Percentiles rank a stretch among this genome's conserved stretches.
These are phyloP conservation scores for Musca vetustissima DNA, from an alignment of 1,140 invertebrate species.

Conservation along the genomic window DNA sequence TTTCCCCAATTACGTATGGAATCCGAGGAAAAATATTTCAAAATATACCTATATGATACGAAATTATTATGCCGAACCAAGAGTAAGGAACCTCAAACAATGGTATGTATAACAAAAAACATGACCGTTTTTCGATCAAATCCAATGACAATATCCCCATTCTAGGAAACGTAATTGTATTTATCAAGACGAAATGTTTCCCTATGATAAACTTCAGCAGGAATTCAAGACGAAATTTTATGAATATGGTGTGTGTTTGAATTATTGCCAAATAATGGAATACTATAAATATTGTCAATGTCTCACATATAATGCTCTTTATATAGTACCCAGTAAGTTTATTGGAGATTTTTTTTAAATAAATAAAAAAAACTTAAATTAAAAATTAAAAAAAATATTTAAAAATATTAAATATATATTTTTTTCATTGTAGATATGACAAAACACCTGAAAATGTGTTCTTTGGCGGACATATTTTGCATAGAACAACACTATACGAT, in stretches of 20 bases:
- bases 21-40: background rate
- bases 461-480: background rate
- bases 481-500: background rate
- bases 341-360: background rate
- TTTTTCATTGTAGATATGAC: background rate
- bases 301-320: background rate
- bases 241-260: background rate
- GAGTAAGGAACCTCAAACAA: background rate
- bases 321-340: background rate
- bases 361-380: background rate
- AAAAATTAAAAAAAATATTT: too few relatives aligned
- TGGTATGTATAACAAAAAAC: background rate
- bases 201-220: background rate
- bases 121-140: background rate
- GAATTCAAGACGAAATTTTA: background rate
- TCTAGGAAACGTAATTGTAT: constrained; percentile 1
- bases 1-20: constrained; percentile 3
- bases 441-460: background rate
- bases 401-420: background rate
- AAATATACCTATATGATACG: background rate
- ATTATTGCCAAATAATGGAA: background rate
- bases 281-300: background rate
- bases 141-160: background rate
- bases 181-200: background rate
- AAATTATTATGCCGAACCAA: background rate